phyloP scores from a whole-genome alignment of 2,888 invertebrate genomes.

The Aporophyla nigra region DNA sequence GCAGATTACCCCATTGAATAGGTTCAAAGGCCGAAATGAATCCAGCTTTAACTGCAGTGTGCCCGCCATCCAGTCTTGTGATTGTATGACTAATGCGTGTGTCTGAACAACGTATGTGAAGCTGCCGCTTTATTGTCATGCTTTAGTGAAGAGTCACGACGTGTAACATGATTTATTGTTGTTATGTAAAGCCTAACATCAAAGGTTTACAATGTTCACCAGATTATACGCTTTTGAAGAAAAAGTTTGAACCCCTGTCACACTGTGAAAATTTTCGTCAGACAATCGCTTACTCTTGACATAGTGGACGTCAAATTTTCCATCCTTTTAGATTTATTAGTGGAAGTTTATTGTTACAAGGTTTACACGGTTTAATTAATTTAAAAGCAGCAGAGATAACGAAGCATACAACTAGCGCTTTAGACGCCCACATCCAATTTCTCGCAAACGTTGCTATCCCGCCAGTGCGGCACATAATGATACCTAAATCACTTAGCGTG shows the following conservation, averaged over 20 bases:
- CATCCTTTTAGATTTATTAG: constrained; percentile 44
- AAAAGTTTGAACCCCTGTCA: constrained; percentile 14
- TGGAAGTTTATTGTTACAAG: constrained; percentile 48
- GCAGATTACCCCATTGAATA: constrained; percentile 75
- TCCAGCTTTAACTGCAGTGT: constrained; percentile 82
- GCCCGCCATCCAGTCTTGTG: constrained; percentile 73
- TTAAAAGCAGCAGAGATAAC: constrained; percentile 58
- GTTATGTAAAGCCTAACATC: constrained; percentile 49
- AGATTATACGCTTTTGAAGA: constrained; percentile 13
- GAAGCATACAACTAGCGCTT: constrained; percentile 57
- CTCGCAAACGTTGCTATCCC: constrained; percentile 61
- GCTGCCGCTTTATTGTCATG: constrained; percentile 55
- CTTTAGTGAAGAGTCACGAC: constrained; percentile 47
- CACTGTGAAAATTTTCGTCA: constrained; percentile 13
- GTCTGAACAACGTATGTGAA: constrained; percentile 63
- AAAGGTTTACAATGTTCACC: constrained; percentile 22
- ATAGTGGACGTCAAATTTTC: constrained; percentile 14
- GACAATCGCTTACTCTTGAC: constrained; percentile 32
- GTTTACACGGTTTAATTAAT: constrained; percentile 58
- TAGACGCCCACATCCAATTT: constrained; percentile 69
- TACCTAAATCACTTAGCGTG: constrained; percentile 68
- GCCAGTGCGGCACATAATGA: constrained; percentile 55
- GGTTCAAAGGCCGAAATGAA: constrained; percentile 79
- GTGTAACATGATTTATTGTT: constrained; percentile 64
- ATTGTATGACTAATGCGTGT: constrained; percentile 73